Conservation (phyloP, 2,797 vertebrate species). For the Erithacus rubecula region DNA sequence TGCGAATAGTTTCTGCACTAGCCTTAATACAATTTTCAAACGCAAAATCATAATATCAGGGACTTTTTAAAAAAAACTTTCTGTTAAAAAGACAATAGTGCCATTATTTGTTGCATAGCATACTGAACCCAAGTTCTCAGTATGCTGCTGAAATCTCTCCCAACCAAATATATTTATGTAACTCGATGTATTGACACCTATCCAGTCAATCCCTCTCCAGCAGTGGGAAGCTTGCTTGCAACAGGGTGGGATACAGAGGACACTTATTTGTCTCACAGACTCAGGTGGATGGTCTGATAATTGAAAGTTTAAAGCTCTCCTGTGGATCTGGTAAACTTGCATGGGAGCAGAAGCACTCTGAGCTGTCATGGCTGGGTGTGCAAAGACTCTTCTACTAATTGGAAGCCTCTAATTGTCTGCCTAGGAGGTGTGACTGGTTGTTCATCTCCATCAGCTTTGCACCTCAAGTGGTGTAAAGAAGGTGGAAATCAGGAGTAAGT, state of each 20-base stretch:
- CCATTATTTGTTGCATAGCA: neutral
- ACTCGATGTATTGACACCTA: neutral
- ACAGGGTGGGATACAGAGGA: neutral
- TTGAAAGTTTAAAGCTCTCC: neutral
- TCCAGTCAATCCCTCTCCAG: neutral
- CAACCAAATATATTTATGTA: neutral
- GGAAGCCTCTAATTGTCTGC: neutral
- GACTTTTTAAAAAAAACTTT: neutral
- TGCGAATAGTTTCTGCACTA: slow-evolving; percentile 7
- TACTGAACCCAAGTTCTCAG: neutral
- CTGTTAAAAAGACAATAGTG: neutral
- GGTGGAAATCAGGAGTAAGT: neutral
- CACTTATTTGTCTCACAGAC: neutral
- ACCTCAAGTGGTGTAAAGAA: neutral
- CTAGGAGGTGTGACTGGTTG: neutral
- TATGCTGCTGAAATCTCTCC: neutral
- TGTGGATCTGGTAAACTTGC: neutral
- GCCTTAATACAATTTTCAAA: slow-evolving; percentile 15
- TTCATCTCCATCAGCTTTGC: neutral
- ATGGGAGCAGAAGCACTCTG: neutral
- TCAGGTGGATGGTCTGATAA: neutral
- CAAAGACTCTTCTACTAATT: neutral
- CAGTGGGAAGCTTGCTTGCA: neutral
- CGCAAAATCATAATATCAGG: neutral
- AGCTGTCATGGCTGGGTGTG: neutral